Evolutionary conservation across 2,797 vertebrate species (phyloP).

Genomic region (Sebastes vulpes): DNA sequence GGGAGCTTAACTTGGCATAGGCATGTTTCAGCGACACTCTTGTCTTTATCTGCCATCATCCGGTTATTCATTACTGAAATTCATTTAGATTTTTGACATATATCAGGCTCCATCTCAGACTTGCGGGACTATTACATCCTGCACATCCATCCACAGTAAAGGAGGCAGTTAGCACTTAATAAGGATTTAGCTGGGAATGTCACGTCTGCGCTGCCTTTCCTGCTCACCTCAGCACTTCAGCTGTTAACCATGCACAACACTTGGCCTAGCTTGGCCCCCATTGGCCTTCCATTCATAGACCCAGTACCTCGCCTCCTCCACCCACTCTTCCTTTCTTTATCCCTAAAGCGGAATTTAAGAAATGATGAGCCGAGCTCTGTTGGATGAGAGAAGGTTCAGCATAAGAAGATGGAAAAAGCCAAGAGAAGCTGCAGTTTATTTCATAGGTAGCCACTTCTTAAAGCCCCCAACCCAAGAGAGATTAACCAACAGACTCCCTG

Average conservation of each 20-base stretch:
- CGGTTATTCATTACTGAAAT: background rate
- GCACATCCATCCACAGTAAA: conserved; percentile 29
- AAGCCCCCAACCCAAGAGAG: background rate
- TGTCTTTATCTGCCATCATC: conserved; percentile 2
- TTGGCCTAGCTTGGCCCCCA: conserved; percentile 4
- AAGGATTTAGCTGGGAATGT: conserved; percentile 30
- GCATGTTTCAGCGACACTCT: conserved; percentile 9
- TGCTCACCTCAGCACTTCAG: conserved; percentile 44
- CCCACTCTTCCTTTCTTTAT: conserved; percentile 7
- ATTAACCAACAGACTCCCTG: conserved; percentile 7
- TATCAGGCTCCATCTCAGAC: background rate
- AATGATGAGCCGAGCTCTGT: background rate
- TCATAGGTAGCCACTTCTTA: background rate
- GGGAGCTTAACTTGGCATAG: conserved; percentile 34
- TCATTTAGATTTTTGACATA: conserved; percentile 1
- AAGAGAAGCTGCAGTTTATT: conserved; percentile 2
- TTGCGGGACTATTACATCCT: background rate
- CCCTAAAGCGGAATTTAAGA: conserved; percentile 19
- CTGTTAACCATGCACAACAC: conserved; percentile 32
- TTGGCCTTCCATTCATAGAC: conserved; percentile 9
- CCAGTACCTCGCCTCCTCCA: background rate
- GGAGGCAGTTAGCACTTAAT: conserved; percentile 45
- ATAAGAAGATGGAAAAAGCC: conserved; percentile 2
- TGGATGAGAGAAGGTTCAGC: background rate
- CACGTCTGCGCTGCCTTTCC: conserved; percentile 20